Percentiles rank a stretch among this genome's conserved stretches.
Evolutionary conservation across 2,113 vertebrate species (phyloP).

Genomic region (Entelurus aequoreus): DNA sequence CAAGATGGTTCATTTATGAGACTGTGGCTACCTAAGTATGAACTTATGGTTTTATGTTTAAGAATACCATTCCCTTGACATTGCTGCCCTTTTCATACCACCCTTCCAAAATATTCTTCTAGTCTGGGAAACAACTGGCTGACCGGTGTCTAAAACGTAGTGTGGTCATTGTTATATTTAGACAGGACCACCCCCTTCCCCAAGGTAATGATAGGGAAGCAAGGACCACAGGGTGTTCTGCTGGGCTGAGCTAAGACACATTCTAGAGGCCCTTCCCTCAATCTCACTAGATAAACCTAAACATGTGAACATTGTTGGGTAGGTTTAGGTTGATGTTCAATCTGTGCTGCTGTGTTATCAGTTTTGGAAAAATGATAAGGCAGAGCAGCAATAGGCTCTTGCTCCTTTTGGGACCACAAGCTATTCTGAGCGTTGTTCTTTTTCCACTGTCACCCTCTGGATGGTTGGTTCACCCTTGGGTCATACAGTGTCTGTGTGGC

Average conservation of each 20-base stretch:
- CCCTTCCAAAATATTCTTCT: conserved; percentile 27
- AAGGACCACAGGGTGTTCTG: conserved; percentile 24
- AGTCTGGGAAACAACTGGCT: conserved; percentile 39
- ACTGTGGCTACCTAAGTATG: conserved; percentile 45
- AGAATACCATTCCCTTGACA: conserved; percentile 53
- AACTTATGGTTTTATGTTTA: conserved; percentile 48
- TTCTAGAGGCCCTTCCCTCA: conserved; percentile 12
- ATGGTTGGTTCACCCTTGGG: conserved; percentile 34
- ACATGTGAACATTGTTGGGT: conserved; percentile 8
- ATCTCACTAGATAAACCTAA: conserved; percentile 24
- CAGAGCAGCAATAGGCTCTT: conserved; percentile 8
- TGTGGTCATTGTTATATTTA: conserved; percentile 57
- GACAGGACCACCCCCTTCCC: conserved; percentile 8
- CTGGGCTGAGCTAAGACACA: conserved; percentile 1
- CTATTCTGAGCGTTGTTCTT: conserved; percentile 52
- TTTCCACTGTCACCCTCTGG: conserved; percentile 30
- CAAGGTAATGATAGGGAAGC: conserved; percentile 16
- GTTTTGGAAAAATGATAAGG: conserved; percentile 30
- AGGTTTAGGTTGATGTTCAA: conserved; percentile 1
- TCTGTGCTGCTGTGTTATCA: conserved; percentile 12
- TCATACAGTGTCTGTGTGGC: conserved; percentile 31
- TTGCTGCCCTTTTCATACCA: conserved; percentile 46
- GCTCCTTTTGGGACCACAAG: conserved; percentile 30
- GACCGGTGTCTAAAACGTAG: conserved; percentile 21
- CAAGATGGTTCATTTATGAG: conserved; percentile 44